Evolutionary conservation across 1,140 invertebrate species (phyloP).

Genomic region (Ephestia elutella): DNA sequence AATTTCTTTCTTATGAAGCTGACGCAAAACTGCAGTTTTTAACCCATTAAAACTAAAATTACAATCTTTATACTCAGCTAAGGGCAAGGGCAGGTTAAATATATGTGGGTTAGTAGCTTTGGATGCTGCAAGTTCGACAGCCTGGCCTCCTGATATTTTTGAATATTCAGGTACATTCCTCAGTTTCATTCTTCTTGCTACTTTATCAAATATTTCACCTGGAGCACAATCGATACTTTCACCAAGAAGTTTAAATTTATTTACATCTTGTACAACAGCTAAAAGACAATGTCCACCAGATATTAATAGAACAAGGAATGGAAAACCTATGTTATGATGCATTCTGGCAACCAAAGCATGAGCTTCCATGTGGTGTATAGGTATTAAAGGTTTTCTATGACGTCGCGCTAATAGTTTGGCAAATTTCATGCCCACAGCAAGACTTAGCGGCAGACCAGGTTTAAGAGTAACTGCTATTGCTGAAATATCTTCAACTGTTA

Average conservation of each 20-base stretch:
- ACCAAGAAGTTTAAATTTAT: constrained; percentile 88
- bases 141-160: constrained; percentile 85
- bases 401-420: constrained; percentile 85
- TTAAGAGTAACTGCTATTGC: constrained; percentile 93
- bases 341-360: constrained; percentile 93
- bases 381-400: constrained; percentile 90
- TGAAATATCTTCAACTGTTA: constrained; percentile 83
- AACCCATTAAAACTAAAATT: constrained; percentile 68
- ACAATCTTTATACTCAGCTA: constrained; percentile 74
- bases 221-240: constrained; percentile 88
- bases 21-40: constrained; percentile 49
- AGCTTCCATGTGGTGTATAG: constrained; percentile 99
- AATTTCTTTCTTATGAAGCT: constrained; percentile 52
- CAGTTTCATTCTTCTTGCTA: constrained; percentile 89
- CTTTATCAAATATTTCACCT: constrained; percentile 94
- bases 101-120: constrained; percentile 80
- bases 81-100: constrained; percentile 80
- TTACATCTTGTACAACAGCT: constrained; percentile 83
- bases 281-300: constrained; percentile 95
- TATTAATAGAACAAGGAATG: constrained; percentile 91
- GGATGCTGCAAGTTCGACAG: constrained; percentile 87
- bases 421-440: constrained; percentile 89
- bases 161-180: constrained; percentile 85
- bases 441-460: constrained; percentile 88
- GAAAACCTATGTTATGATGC: constrained; percentile 82